Evolutionary conservation across 2,888 invertebrate species (phyloP).

Genomic region (Cryptocephalus moraei): DNA sequence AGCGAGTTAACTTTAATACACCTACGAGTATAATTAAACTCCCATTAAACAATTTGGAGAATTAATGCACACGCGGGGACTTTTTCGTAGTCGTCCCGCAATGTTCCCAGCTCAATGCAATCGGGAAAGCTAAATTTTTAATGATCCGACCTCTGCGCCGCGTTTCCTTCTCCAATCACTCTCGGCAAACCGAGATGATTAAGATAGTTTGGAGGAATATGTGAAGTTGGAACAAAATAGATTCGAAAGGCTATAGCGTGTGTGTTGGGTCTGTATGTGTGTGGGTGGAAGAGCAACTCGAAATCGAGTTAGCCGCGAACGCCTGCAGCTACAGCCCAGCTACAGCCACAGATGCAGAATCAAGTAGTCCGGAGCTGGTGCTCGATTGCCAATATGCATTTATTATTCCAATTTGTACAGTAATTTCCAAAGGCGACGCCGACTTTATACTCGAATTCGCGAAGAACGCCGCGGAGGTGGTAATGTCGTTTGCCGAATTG

Average conservation of each 20-base stretch:
- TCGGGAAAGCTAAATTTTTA: too few relatives aligned
- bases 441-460: not conserved
- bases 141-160: not conserved
- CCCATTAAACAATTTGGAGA: too few relatives aligned
- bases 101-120: too few relatives aligned
- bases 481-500: too few relatives aligned
- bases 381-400: slow-evolving; percentile 31
- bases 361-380: not conserved
- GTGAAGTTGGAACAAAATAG: not conserved
- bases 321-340: not conserved
- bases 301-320: not conserved
- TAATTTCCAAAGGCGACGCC: slow-evolving; percentile 27
- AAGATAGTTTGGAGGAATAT: not conserved
- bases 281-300: not conserved
- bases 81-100: too few relatives aligned
- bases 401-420: slow-evolving; percentile 33
- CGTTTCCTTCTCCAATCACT: not conserved
- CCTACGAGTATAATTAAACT: too few relatives aligned
- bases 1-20: too few relatives aligned
- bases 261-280: too few relatives aligned
- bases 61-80: too few relatives aligned
- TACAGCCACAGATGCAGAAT: not conserved
- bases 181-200: not conserved
- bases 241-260: not conserved
- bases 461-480: not conserved